These are phyloP conservation scores for Chaetodon trifascialis DNA, from an alignment of 2,113 vertebrate genomes.

Conservation along the genomic window DNA sequence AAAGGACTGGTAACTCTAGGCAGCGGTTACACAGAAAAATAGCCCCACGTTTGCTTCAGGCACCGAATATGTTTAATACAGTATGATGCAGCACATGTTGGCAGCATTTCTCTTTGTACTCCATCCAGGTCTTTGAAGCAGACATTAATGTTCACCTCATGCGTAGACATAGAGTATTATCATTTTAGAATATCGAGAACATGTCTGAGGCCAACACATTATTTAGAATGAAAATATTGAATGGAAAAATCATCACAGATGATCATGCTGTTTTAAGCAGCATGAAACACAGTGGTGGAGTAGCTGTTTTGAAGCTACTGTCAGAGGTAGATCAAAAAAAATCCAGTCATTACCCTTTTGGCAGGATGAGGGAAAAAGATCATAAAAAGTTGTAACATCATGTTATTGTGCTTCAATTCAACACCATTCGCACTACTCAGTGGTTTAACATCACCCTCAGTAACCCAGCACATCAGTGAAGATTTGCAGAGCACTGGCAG, in stretches of 20 bases:
- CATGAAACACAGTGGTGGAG: slow-evolving; percentile 3
- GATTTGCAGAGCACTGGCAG: slow-evolving; percentile 45
- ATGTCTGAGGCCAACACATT: not conserved
- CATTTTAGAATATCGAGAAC: not conserved
- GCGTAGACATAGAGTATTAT: not conserved
- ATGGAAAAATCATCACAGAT: not conserved
- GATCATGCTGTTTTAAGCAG: not conserved
- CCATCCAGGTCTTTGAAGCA: slow-evolving; percentile 11
- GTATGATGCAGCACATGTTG: slow-evolving; percentile 14
- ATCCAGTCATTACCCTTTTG: slow-evolving; percentile 14
- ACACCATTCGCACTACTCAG: slow-evolving; percentile 28
- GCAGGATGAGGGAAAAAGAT: slow-evolving; percentile 22
- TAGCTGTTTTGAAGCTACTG: slow-evolving; percentile 23
- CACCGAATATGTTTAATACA: slow-evolving; percentile 18
- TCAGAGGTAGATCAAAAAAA: slow-evolving; percentile 15
- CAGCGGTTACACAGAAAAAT: slow-evolving; percentile 8
- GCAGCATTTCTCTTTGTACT: not conserved
- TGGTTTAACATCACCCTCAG: slow-evolving; percentile 51
- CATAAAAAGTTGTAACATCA: slow-evolving; percentile 29
- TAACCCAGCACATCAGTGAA: slow-evolving; percentile 43
- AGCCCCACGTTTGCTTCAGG: slow-evolving; percentile 14
- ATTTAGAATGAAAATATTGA: slow-evolving; percentile 7
- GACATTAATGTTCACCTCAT: not conserved
- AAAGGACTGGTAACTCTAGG: not conserved
- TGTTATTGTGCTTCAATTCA: slow-evolving; percentile 40